phyloP scores from a whole-genome alignment of 2,113 vertebrate species.

The Varanus komodoensis region DNA sequence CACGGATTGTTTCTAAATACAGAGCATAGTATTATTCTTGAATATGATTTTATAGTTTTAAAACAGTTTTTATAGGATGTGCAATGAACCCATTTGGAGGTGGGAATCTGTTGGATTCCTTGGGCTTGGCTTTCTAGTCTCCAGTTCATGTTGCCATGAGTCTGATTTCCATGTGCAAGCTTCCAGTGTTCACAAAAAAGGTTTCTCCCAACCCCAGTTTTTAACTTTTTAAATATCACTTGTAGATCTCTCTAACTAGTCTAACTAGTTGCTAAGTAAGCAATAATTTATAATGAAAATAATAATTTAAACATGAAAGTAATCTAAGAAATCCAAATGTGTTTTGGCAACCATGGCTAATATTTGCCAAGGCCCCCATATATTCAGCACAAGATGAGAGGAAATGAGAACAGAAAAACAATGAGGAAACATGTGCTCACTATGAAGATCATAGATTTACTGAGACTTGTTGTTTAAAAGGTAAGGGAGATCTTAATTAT shows the following conservation, averaged over 20 bases:
- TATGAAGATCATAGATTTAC: background rate
- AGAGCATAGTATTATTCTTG: background rate
- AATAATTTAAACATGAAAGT: background rate
- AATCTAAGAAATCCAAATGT: background rate
- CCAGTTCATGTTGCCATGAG: no score
- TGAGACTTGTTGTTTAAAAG: background rate
- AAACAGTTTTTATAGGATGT: no score
- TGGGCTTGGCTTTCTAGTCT: no score
- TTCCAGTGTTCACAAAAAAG: no score
- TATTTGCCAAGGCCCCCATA: background rate
- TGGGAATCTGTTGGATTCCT: no score
- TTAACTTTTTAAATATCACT: no score
- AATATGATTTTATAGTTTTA: background rate
- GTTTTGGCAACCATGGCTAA: background rate
- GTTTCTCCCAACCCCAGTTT: no score
- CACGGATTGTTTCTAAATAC: background rate
- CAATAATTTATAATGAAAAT: background rate
- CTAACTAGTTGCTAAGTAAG: background rate
- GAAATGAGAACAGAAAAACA: background rate
- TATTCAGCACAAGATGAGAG: background rate
- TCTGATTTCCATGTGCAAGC: no score
- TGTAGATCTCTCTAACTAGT: background rate
- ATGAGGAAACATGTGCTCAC: background rate
- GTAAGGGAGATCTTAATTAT: conserved; percentile 14
- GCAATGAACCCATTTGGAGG: no score